phyloP scores from a whole-genome alignment of 2,113 vertebrate species.

The Etia nguti region DNA sequence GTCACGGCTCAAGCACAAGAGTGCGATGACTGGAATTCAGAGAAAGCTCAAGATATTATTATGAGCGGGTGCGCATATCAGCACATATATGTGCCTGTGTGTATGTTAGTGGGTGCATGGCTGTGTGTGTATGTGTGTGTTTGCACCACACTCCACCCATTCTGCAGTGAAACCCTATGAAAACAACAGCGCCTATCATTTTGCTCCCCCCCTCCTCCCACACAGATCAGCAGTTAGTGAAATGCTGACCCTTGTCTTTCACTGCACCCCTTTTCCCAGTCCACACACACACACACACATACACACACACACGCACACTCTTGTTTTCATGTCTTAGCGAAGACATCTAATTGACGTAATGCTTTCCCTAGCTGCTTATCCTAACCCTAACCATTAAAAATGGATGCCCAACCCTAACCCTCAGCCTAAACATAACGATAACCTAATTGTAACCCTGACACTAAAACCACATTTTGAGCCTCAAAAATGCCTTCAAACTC shows the following conservation, averaged over 20 bases:
- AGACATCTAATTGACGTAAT: neutral
- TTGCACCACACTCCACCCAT: constrained; percentile 34
- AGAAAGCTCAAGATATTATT: neutral
- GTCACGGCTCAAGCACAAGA: constrained; percentile 52
- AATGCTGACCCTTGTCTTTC: constrained; percentile 70
- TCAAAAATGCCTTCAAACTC: neutral
- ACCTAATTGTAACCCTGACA: neutral
- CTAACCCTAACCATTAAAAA: neutral
- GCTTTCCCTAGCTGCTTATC: neutral
- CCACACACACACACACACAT: constrained; percentile 16
- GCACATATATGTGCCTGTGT: neutral
- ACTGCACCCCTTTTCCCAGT: constrained; percentile 50
- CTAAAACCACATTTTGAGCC: neutral
- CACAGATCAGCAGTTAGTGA: constrained; percentile 67
- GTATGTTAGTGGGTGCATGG: neutral
- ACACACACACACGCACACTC: constrained; percentile 12
- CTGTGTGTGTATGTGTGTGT: neutral
- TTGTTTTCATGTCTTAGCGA: neutral
- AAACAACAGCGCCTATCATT: constrained; percentile 58
- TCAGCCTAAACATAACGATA: neutral
- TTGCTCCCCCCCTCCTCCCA: constrained; percentile 16
- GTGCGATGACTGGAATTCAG: constrained; percentile 11
- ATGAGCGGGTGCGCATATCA: neutral
- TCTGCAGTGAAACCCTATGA: constrained; percentile 57
- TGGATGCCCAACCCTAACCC: neutral